phyloP scores from a whole-genome alignment of 2,113 vertebrate genomes.

The Entomyzon cyanotis region DNA sequence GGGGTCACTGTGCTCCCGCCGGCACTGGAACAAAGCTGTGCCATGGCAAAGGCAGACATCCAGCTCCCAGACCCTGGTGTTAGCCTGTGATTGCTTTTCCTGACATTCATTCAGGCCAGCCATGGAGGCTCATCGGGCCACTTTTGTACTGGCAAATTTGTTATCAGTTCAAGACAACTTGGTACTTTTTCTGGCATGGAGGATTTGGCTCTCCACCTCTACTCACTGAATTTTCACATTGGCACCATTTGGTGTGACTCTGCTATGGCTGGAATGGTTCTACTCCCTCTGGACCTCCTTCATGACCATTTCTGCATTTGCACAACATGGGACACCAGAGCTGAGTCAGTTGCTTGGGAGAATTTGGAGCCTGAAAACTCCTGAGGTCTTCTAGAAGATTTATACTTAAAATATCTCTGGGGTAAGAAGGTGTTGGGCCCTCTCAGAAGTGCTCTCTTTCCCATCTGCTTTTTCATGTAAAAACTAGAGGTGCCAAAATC shows the following conservation, averaged over 20 bases:
- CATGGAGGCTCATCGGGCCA: neutral
- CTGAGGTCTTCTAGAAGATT: neutral
- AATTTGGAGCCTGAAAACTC: neutral
- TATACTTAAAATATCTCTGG: conserved; percentile 27
- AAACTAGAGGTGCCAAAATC: conserved; percentile 26
- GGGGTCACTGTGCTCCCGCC: neutral
- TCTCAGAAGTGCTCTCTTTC: neutral
- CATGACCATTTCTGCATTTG: neutral
- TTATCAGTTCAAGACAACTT: neutral
- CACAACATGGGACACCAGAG: neutral
- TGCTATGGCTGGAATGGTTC: fast-evolving
- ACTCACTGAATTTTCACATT: neutral
- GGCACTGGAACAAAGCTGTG: neutral
- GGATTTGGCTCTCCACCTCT: neutral
- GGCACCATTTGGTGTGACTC: neutral
- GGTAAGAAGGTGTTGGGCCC: conserved; percentile 41
- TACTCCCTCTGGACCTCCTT: neutral
- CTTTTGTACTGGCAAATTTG: fast-evolving
- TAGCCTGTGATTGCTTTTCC: neutral
- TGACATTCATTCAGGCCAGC: neutral
- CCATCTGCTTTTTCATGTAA: conserved; percentile 46
- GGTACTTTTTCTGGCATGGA: neutral
- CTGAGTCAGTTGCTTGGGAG: neutral
- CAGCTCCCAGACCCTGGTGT: neutral
- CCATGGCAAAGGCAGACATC: neutral